phyloP scores from a whole-genome alignment of 1,140 invertebrate species.

The Drosophila novamexicana region DNA sequence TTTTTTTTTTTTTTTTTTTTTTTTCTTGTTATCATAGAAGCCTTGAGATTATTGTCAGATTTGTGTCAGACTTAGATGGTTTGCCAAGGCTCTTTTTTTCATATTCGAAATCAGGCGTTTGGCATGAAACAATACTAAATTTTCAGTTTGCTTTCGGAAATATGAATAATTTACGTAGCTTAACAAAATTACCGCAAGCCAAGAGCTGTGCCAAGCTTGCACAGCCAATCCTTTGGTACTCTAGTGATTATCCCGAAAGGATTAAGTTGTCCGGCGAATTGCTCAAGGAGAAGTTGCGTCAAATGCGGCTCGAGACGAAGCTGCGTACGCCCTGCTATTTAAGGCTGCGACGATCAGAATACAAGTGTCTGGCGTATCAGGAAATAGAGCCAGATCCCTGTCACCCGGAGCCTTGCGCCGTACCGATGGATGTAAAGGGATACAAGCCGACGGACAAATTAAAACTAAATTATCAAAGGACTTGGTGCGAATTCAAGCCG shows the following conservation, averaged over 20 bases:
- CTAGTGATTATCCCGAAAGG: not conserved
- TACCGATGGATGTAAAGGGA: not conserved
- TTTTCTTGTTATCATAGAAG: too few relatives aligned
- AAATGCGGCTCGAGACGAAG: not conserved
- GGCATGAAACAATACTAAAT: constrained; percentile 9
- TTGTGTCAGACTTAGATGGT: too few relatives aligned
- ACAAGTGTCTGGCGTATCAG: constrained; percentile 15
- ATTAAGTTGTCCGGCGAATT: not conserved
- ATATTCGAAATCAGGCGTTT: not conserved
- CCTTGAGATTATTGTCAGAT: too few relatives aligned
- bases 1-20: too few relatives aligned
- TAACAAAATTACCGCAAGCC: too few relatives aligned
- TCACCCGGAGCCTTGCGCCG: not conserved
- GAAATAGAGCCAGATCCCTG: constrained; percentile 4
- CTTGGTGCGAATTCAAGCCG: constrained; percentile 17
- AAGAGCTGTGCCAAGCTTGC: too few relatives aligned
- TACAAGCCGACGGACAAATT: constrained; percentile 10
- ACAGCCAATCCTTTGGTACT: not conserved
- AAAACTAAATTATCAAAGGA: not conserved
- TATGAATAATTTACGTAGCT: constrained; percentile 5
- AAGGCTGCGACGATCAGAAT: constrained; percentile 4
- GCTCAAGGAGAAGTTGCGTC: constrained; percentile 1
- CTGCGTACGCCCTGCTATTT: constrained; percentile 11
- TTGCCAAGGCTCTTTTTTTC: not conserved
- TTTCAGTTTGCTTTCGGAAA: not conserved